Conservation (phyloP, 2,888 invertebrate species). For the Hirtodrosophila cameraria region DNA sequence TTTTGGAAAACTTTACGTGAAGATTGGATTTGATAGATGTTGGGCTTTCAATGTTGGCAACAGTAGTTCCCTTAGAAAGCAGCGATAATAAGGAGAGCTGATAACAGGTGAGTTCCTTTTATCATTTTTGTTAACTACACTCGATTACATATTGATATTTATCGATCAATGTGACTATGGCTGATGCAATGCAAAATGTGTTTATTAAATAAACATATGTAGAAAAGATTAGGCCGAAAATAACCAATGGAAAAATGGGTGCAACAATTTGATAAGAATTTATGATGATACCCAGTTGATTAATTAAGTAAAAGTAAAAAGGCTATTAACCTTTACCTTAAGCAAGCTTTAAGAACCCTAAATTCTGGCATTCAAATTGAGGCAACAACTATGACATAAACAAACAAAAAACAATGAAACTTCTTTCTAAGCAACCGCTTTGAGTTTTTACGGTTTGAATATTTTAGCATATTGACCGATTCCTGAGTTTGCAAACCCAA, state of each 20-base stretch:
- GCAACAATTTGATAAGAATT: too few relatives aligned
- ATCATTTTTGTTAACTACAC: background rate
- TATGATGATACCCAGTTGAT: too few relatives aligned
- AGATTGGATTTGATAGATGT: too few relatives aligned
- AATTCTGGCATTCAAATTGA: background rate
- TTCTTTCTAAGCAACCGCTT: slow-evolving; percentile 16
- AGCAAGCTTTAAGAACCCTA: slow-evolving; percentile 35
- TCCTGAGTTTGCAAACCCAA: slow-evolving; percentile 2
- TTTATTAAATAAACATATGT: slow-evolving; percentile 4
- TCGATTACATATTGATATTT: background rate
- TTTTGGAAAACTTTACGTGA: too few relatives aligned
- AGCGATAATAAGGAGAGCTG: too few relatives aligned
- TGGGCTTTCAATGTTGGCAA: background rate
- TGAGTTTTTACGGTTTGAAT: slow-evolving; percentile 54
- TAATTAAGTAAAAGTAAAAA: too few relatives aligned
- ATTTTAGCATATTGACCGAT: slow-evolving; percentile 51
- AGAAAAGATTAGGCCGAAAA: slow-evolving; percentile 7
- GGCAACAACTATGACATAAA: slow-evolving; percentile 33
- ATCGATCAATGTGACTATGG: background rate
- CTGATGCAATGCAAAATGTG: slow-evolving; percentile 35
- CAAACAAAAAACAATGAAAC: slow-evolving; percentile 12
- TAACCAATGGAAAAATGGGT: too few relatives aligned
- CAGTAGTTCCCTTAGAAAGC: background rate
- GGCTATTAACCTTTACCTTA: slow-evolving; percentile 12
- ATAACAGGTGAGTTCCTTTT: background rate